phyloP scores from a whole-genome alignment of 2,888 invertebrate genomes.

The Melanargia galathea region DNA sequence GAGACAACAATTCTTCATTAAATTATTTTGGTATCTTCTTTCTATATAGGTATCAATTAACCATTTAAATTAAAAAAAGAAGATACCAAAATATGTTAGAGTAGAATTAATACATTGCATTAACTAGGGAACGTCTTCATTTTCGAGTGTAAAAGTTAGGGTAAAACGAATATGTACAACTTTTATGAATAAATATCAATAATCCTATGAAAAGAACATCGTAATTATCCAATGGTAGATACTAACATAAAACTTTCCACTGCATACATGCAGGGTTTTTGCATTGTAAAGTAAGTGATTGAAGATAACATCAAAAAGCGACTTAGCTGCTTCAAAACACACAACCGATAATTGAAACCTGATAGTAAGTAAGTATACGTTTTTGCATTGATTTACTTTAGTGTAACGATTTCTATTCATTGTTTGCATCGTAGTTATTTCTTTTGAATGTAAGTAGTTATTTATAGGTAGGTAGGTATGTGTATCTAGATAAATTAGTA shows the following conservation, averaged over 20 bases:
- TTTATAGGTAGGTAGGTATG: no score
- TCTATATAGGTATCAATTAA: background rate
- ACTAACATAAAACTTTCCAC: constrained; percentile 7
- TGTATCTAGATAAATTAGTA: no score
- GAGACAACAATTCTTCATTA: background rate
- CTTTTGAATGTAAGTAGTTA: no score
- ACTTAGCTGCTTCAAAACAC: constrained; percentile 12
- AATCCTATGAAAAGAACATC: no score
- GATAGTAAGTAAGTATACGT: background rate
- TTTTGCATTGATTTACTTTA: constrained; percentile 2
- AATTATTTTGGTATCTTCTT: background rate
- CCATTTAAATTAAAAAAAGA: background rate
- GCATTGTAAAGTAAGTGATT: background rate
- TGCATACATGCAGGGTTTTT: background rate
- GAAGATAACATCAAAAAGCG: constrained; percentile 8
- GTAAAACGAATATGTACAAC: no score
- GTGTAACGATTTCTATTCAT: background rate
- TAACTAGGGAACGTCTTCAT: no score
- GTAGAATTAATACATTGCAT: no score
- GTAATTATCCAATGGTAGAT: background rate
- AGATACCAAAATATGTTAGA: no score
- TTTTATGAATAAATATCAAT: no score
- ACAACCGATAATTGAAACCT: background rate
- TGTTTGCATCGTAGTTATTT: background rate
- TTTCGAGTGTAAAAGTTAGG: no score